Percentiles rank a stretch among this genome's conserved stretches.
Evolutionary conservation across 2,888 invertebrate genomes (phyloP).

Genomic region (Eremobia ochroleuca): DNA sequence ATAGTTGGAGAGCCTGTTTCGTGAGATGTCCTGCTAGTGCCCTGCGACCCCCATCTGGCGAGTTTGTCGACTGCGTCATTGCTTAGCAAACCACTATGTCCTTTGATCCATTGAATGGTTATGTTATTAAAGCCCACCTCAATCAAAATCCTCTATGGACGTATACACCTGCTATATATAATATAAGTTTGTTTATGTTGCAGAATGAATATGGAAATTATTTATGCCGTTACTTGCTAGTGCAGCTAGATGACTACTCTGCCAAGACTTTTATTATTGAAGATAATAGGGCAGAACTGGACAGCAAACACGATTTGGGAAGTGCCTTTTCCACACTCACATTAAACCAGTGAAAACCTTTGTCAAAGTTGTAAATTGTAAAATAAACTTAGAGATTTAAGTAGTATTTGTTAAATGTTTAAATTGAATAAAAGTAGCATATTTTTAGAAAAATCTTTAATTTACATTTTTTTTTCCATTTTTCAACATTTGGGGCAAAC

Average conservation of each 20-base stretch:
- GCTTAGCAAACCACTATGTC: not conserved
- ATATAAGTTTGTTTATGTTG: slow-evolving; percentile 15
- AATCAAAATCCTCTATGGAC: not conserved
- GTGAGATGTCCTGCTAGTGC: not conserved
- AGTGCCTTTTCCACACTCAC: slow-evolving; percentile 79
- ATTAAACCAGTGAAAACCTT: slow-evolving; percentile 76
- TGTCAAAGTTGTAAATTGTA: slow-evolving; percentile 61
- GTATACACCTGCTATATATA: not conserved
- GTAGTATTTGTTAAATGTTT: slow-evolving; percentile 67
- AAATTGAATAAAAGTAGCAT: slow-evolving; percentile 67
- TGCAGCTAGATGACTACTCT: slow-evolving; percentile 95
- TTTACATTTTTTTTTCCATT: slow-evolving; percentile 14
- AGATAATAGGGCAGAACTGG: slow-evolving; percentile 92
- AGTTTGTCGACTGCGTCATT: not conserved
- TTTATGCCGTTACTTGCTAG: slow-evolving; percentile 95
- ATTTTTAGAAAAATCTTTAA: slow-evolving; percentile 41
- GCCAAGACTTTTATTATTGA: slow-evolving; percentile 94
- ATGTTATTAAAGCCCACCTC: not conserved
- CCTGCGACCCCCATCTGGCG: not conserved
- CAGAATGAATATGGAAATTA: slow-evolving; percentile 95
- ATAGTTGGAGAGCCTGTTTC: not conserved
- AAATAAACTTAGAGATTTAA: slow-evolving; percentile 60
- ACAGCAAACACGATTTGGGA: slow-evolving; percentile 75
- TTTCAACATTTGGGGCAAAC: slow-evolving; percentile 4
- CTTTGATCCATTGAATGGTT: not conserved